Evolutionary conservation across 2,113 vertebrate genomes (phyloP), one percentile per base, ranked within the genome.

Genomic region (Catagonus wagneri): DNA sequence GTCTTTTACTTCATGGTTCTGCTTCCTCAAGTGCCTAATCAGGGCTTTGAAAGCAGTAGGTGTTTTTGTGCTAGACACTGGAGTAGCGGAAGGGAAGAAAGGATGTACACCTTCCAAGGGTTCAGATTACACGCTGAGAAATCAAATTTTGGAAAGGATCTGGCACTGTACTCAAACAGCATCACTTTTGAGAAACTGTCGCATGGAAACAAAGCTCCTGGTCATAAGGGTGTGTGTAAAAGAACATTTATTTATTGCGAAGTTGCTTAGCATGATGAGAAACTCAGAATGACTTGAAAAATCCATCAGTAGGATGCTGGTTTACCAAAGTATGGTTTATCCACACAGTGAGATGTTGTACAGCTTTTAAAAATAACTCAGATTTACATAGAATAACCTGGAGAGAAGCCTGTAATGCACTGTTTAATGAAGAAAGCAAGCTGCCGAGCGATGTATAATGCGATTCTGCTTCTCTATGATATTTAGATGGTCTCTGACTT

Each of bases 221-320:
- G n/a, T 96, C n/a, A 52, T 39, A 81, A 84, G 29, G 68, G 14
- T 32, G 14, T 58, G 20, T 14, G 6, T 61, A 39, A 76, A 92
- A 86, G 56, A 89, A n/a, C 1, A 63, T 95, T 95, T 96, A 63
- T 72, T 95, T 96, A 63, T 72, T 95, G 15, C 12, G 56, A 61
- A 72, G 56, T 50, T 39, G 12, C 39, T 87, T 74, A 61, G 54
- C 83, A n/a, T 65, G 74, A 65, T 61, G 85, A 36, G 65, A 85
- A 72, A 56, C 29, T 25, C 32, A 9, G 11, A 90, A 78, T 10
- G 76, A 83, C n/a, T 39, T 78, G 27, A 72, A 84, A 56, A 56
- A 20, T 63, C 4, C 36, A 20, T 65, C 54, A 61, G 13, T 52
- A 71, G n/a, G 52, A 17, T 27, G 27, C 8, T 87, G 3, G 19